Percentiles rank a stretch among this genome's conserved stretches.
Conservation (phyloP, 2,888 invertebrate genomes). For the Gibbula magus region DNA sequence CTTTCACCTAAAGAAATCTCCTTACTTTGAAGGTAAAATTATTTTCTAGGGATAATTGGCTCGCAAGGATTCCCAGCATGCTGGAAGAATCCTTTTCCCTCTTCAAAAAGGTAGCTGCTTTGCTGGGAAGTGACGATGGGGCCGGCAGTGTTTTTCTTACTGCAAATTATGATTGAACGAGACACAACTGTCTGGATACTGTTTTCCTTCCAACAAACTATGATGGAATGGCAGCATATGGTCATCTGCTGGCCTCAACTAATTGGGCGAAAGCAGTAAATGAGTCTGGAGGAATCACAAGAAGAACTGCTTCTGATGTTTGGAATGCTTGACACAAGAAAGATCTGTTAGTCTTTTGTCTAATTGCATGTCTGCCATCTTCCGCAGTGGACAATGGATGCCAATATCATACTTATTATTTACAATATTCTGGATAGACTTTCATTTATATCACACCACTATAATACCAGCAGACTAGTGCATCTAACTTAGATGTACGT, state of each 20-base stretch:
- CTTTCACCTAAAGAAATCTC: too few species aligned
- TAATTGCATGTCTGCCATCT: too few species aligned
- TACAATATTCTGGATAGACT: too few species aligned
- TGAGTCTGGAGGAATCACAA: neutral
- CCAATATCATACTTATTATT: too few species aligned
- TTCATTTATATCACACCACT: too few species aligned
- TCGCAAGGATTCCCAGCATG: too few species aligned
- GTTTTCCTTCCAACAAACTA: constrained; percentile 11
- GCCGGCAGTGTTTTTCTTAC: neutral
- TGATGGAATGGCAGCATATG: constrained; percentile 8
- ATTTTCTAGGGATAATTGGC: too few species aligned
- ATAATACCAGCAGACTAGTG: too few species aligned
- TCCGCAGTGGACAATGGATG: too few species aligned
- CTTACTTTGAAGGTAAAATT: too few species aligned
- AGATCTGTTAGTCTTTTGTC: too few species aligned
- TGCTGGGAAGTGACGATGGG: neutral
- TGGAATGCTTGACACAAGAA: neutral
- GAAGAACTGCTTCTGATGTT: neutral
- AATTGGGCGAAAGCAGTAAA: neutral
- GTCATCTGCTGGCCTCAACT: neutral
- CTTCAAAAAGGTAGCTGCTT: neutral
- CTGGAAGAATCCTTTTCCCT: neutral
- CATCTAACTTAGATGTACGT: too few species aligned
- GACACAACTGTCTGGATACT: neutral
- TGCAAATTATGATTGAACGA: neutral